phyloP scores from a whole-genome alignment of 2,113 vertebrate species.

The Rhinopomastus cyanomelas region DNA sequence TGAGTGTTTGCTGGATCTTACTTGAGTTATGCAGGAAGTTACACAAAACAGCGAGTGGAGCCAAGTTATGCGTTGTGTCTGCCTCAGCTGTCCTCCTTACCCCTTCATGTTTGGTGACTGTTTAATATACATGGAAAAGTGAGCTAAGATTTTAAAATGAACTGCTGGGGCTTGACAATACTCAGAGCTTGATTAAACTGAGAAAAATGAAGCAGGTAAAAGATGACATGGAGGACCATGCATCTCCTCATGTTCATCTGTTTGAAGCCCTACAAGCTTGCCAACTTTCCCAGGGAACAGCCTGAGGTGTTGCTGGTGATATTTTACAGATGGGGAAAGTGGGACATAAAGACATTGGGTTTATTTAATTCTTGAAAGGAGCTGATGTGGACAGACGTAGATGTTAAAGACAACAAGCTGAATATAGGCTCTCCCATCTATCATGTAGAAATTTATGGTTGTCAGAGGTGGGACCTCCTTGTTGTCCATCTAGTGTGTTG shows the following conservation, averaged over 20 bases:
- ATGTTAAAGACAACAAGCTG: background rate
- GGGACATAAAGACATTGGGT: background rate
- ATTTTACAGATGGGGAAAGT: background rate
- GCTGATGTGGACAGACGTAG: background rate
- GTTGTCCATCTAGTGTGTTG: background rate
- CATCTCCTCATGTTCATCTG: background rate
- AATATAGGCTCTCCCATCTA: rapidly evolving
- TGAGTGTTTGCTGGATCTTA: background rate
- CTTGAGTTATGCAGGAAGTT: background rate
- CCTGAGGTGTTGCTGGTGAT: background rate
- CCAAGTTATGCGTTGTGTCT: background rate
- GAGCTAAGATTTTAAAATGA: background rate
- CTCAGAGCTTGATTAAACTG: background rate
- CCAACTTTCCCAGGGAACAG: rapidly evolving
- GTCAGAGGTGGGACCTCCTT: background rate
- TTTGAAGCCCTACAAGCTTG: background rate
- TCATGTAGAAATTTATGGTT: background rate
- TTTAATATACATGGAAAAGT: background rate
- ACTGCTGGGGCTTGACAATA: background rate
- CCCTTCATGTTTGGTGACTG: background rate
- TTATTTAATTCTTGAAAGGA: background rate
- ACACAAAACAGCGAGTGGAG: background rate
- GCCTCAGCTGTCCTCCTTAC: background rate
- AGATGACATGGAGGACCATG: background rate
- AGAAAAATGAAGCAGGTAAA: rapidly evolving